Conservation (phyloP, 2,113 vertebrate species). For the Campylomormyrus numenius region DNA sequence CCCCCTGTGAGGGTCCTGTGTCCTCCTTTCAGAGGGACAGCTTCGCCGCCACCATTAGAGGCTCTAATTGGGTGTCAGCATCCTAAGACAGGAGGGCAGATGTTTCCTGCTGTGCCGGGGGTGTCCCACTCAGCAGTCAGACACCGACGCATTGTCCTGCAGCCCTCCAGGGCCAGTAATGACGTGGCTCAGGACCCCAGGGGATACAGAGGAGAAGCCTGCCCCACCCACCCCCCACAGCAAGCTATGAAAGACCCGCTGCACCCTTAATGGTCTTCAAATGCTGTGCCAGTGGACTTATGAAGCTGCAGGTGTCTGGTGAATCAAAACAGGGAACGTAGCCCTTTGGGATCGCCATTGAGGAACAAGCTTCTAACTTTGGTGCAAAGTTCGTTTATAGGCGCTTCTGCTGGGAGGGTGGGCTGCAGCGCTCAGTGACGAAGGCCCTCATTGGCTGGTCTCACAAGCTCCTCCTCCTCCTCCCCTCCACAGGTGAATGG, state of each 20-base stretch:
- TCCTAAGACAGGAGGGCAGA: not conserved
- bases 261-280: not conserved
- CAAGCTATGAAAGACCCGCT: not conserved
- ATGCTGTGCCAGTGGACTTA: not conserved
- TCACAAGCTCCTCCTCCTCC: not conserved
- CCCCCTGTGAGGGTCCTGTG: not conserved
- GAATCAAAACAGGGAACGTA: not conserved
- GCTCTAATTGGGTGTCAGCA: not conserved
- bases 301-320: not conserved
- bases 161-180: not conserved
- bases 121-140: not conserved
- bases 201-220: not conserved
- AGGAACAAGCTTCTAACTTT: not conserved
- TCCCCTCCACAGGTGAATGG: constrained; percentile 77
- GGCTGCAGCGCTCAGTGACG: not conserved
- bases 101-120: not conserved
- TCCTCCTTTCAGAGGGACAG: not conserved
- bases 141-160: not conserved
- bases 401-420: not conserved
- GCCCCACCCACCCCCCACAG: not conserved
- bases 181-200: not conserved
- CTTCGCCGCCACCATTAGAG: not conserved
- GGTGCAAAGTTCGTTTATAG: not conserved
- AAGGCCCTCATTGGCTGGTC: not conserved
- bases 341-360: not conserved